Conservation (phyloP, 1,140 invertebrate species). For the Drosophila auraria region DNA sequence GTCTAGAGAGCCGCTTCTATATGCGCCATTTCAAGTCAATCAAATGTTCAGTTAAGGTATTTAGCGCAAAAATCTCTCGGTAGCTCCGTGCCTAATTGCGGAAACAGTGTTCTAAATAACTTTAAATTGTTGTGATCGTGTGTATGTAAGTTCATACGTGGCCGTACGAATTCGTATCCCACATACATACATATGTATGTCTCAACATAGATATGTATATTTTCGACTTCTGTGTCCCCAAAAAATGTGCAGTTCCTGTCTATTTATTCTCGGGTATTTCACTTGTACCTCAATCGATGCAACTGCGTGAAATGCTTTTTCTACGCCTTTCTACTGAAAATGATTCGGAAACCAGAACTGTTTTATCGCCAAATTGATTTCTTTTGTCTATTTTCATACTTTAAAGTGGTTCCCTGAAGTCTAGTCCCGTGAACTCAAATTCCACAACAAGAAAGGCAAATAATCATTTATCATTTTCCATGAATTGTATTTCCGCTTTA, state of each 20-base stretch:
- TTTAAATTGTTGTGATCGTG: conserved; percentile 41
- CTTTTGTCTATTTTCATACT: not conserved
- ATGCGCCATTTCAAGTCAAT: conserved; percentile 43
- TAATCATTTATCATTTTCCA: conserved; percentile 8
- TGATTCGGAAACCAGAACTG: not conserved
- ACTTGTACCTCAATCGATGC: conserved; percentile 16
- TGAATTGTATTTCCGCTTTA: conserved; percentile 3
- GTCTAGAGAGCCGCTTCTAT: conserved; percentile 14
- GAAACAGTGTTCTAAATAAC: conserved; percentile 74
- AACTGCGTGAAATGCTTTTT: conserved; percentile 5
- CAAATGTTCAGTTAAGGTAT: conserved; percentile 68
- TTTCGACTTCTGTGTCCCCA: conserved; percentile 29
- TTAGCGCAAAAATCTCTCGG: conserved; percentile 67
- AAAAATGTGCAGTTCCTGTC: conserved; percentile 56
- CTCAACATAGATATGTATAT: not conserved
- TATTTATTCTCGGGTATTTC: conserved; percentile 40
- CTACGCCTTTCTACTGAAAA: no score
- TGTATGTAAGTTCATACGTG: conserved; percentile 26
- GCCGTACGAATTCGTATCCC: conserved; percentile 23
- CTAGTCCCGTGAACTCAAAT: not conserved
- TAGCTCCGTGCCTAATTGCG: conserved; percentile 64
- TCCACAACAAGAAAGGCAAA: conserved; percentile 4
- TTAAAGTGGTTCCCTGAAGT: conserved; percentile 16
- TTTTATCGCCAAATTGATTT: not conserved
- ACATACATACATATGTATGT: not conserved